phyloP scores from a whole-genome alignment of 2,113 vertebrate genomes.

The Leucopsar rothschildi region DNA sequence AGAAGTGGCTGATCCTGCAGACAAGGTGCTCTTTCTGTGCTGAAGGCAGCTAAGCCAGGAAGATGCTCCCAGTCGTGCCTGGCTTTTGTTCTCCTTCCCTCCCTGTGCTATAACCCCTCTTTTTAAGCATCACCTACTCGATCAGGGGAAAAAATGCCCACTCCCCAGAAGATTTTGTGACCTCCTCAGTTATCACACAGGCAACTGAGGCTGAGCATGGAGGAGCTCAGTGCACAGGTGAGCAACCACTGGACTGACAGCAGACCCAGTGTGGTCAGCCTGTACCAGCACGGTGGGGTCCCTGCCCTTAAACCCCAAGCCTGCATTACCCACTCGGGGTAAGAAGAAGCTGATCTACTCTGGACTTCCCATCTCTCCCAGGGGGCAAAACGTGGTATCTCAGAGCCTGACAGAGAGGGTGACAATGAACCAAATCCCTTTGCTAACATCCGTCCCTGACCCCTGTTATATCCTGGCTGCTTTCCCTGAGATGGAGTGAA shows the following conservation, averaged over 20 bases:
- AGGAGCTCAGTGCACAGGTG: background rate
- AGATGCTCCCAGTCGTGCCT: background rate
- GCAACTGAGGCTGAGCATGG: background rate
- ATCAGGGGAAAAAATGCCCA: background rate
- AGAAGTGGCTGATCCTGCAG: background rate
- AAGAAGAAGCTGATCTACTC: background rate
- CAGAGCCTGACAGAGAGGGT: background rate
- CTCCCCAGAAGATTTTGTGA: background rate
- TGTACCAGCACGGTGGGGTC: accelerated
- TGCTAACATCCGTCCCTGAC: accelerated
- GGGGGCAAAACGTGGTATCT: accelerated
- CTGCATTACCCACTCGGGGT: too few relatives aligned
- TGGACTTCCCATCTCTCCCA: background rate
- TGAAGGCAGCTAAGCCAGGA: background rate
- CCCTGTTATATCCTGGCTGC: background rate
- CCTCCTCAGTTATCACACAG: background rate
- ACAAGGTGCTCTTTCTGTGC: background rate
- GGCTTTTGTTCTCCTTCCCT: background rate
- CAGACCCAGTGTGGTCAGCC: background rate
- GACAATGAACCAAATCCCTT: background rate
- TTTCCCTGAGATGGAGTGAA: background rate
- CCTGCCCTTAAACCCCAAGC: background rate
- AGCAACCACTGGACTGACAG: background rate
- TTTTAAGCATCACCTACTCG: background rate
- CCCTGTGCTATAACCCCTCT: background rate